These are phyloP conservation scores for Tetheella fluctuosa DNA, from an alignment of 2,888 invertebrate genomes.

Conservation along the genomic window DNA sequence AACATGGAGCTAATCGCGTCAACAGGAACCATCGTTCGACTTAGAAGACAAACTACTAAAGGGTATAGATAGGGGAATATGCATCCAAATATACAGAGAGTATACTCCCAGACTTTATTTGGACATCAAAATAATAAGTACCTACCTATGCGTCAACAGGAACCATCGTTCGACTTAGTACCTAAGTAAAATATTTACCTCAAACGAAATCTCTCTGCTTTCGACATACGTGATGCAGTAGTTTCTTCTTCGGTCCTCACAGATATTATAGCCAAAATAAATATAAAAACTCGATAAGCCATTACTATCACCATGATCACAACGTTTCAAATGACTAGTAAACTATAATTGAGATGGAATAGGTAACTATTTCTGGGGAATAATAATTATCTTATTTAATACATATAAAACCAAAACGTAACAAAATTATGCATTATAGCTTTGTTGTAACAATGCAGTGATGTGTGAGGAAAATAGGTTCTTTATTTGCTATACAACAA, in stretches of 20 bases:
- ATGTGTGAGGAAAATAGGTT: not conserved
- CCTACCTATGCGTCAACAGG: no score
- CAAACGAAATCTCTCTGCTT: constrained; percentile 85
- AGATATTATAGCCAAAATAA: constrained; percentile 72
- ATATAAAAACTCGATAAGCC: constrained; percentile 71
- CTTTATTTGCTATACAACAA: not conserved
- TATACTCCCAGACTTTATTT: no score
- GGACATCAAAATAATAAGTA: no score
- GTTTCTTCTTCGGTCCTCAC: constrained; percentile 72
- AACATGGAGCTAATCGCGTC: no score
- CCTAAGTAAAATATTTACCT: constrained; percentile 82
- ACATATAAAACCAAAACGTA: no score
- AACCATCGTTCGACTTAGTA: no score
- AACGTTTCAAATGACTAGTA: constrained; percentile 45
- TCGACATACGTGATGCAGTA: constrained; percentile 80
- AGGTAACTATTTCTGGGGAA: constrained; percentile 11
- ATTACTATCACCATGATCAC: constrained; percentile 54
- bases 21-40: no score
- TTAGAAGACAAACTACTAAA: no score
- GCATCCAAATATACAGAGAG: no score
- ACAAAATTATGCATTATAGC: no score
- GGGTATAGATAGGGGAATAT: no score
- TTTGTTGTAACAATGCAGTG: no score
- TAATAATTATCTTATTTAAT: not conserved
- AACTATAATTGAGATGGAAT: constrained; percentile 25